Evolutionary conservation across 2,113 vertebrate species (phyloP).

Genomic region (Rostratula benghalensis): DNA sequence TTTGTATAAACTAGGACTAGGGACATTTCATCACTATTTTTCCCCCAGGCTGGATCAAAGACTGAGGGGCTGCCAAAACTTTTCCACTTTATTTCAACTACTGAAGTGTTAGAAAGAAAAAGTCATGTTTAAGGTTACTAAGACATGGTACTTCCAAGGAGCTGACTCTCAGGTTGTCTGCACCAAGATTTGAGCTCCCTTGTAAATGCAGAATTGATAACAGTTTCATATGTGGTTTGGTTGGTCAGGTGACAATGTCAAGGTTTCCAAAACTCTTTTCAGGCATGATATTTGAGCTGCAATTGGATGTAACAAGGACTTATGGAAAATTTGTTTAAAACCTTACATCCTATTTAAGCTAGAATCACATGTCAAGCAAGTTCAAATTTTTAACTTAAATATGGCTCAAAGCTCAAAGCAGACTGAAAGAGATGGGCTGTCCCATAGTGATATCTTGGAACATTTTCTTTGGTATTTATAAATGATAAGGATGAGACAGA

Average conservation of each 20-base stretch:
- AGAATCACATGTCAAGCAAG: conserved; percentile 2
- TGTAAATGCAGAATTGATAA: conserved; percentile 6
- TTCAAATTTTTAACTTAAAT: conserved; percentile 42
- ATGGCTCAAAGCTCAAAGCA: neutral
- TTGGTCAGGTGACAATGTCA: conserved; percentile 31
- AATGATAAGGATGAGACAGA: neutral
- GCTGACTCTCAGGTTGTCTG: conserved; percentile 39
- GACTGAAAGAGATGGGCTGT: neutral
- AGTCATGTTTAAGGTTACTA: conserved; percentile 45
- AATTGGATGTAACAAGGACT: neutral
- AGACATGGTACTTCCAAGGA: conserved; percentile 40
- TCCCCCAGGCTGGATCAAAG: conserved; percentile 30
- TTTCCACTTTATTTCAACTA: conserved; percentile 20
- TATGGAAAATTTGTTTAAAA: conserved; percentile 35
- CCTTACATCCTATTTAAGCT: neutral
- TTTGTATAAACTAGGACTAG: neutral
- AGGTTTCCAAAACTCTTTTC: conserved; percentile 46
- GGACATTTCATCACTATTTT: neutral
- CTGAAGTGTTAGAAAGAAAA: conserved; percentile 35
- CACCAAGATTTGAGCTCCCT: conserved; percentile 11
- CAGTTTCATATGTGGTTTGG: conserved; percentile 21
- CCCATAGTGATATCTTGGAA: neutral
- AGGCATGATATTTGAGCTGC: neutral
- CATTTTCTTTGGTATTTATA: neutral
- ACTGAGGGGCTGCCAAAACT: neutral